Evolutionary conservation across 2,113 vertebrate species (phyloP), one percentile per base, ranked within the genome.

Genomic region (Lanius collurio): DNA sequence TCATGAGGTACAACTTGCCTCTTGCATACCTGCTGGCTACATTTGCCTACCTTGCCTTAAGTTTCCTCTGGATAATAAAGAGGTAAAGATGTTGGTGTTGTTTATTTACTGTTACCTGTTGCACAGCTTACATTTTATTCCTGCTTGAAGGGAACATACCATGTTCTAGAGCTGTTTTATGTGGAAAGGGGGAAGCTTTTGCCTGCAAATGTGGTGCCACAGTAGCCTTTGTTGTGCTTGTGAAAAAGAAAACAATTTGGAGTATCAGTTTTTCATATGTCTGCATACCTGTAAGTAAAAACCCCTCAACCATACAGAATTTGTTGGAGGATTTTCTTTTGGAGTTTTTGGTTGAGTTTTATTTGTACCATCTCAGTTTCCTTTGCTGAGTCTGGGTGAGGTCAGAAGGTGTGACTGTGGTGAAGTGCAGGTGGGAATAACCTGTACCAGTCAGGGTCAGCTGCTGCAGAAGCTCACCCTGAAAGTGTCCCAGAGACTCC

Each of bases 1-100:
- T 50, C 30, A 44, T 94, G 81, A 98, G 83, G 1, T 99, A 99
- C 91, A 98, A 98, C 67, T 75, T 99, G 37, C 98, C 99, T 0
- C 98, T 99, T 5, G 99, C 99, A 2, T 99, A 99, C 96, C 96
- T 99, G 91, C 95, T 99, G 94, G 91, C 97, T 91, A 99, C 99
- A 0, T 26, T 99, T 73, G 96, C 96, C 52, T 99, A 98, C 97
- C 98, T 99, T 76, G 96, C 98, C 7, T 95, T 99, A 90, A 99
- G 99, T 87, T 98, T 99, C 30, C 20, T 99, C 49, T 99, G 99
- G 99, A 99, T 99, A 55, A 98, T 99, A 62, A 99, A 98, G 97
- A 98, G 99, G 99, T 99, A 98, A 93, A 76, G 14, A 20, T 44
- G 10, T 24, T 73, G 46, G 19, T 71, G 19, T 28, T 33, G 10